These are phyloP conservation scores for Muntiacus reevesi DNA, from an alignment of 2,113 vertebrate species.

Conservation along the genomic window DNA sequence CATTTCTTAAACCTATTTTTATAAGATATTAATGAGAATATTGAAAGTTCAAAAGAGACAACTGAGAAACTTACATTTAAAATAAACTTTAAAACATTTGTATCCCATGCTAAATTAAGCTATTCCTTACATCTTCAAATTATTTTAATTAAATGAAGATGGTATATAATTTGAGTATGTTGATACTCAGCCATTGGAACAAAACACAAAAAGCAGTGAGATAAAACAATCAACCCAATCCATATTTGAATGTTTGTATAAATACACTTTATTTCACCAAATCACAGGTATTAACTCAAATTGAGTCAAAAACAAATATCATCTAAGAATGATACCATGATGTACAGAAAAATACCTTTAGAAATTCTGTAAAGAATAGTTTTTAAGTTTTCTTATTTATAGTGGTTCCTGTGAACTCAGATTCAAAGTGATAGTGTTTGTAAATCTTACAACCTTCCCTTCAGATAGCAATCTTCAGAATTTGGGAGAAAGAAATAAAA, in stretches of 20 bases:
- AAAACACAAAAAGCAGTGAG: neutral
- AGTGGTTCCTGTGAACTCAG: neutral
- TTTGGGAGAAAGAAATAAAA: neutral
- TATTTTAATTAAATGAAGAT: neutral
- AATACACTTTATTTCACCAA: neutral
- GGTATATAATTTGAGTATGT: neutral
- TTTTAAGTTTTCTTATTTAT: neutral
- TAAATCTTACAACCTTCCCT: fast-evolving
- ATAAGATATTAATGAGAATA: neutral
- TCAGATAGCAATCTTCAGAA: neutral
- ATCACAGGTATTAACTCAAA: neutral
- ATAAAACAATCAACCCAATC: neutral
- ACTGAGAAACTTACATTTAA: neutral
- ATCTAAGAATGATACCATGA: neutral
- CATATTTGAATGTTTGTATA: neutral
- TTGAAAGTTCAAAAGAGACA: neutral
- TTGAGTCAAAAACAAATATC: neutral
- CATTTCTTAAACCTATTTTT: neutral
- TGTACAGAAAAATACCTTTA: neutral
- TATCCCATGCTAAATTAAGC: neutral
- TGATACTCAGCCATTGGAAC: neutral
- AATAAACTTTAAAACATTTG: neutral
- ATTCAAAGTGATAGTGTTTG: neutral
- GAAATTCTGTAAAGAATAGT: neutral
- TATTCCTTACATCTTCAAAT: neutral